Evolutionary conservation across 2,113 vertebrate genomes (phyloP).

Genomic region (Poecilia latipinna): DNA sequence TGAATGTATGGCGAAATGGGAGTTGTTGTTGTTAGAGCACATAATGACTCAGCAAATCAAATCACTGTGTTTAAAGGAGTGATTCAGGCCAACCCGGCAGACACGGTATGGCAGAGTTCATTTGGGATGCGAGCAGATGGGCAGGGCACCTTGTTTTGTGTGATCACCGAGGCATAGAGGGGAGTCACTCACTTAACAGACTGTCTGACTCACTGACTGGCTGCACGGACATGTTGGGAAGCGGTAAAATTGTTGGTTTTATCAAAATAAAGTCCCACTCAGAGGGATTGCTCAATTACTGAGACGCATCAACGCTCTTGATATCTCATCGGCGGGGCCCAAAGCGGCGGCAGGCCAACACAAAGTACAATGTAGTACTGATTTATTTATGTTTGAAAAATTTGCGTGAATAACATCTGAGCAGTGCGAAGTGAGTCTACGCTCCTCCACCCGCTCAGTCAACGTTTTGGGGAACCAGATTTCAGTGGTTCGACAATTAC

Average conservation of each 20-base stretch:
- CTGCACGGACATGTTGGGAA: constrained; percentile 38
- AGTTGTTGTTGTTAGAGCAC: constrained; percentile 46
- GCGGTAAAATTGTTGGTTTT: constrained; percentile 3
- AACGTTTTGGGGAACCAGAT: not conserved
- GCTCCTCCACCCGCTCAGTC: too few species aligned
- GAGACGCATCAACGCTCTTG: not conserved
- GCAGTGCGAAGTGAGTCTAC: too few species aligned
- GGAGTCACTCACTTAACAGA: constrained; percentile 7
- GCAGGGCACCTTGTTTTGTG: constrained; percentile 21
- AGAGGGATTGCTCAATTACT: not conserved
- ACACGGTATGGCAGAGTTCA: constrained; percentile 50
- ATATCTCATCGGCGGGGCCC: not conserved
- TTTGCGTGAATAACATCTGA: not conserved
- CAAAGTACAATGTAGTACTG: not conserved
- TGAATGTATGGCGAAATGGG: constrained; percentile 23
- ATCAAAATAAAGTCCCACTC: not conserved
- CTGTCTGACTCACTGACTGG: constrained; percentile 37
- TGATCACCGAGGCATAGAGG: constrained; percentile 2
- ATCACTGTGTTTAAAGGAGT: constrained; percentile 44
- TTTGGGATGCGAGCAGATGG: not conserved
- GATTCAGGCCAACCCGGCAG: constrained; percentile 33
- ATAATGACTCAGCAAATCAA: constrained; percentile 34
- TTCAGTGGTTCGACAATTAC: not conserved
- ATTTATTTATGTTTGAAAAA: not conserved
- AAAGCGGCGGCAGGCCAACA: not conserved